Evolutionary conservation across 2,113 vertebrate genomes (phyloP), one percentile per base, ranked within the genome.

Genomic region (Cephalophus harveyi): DNA sequence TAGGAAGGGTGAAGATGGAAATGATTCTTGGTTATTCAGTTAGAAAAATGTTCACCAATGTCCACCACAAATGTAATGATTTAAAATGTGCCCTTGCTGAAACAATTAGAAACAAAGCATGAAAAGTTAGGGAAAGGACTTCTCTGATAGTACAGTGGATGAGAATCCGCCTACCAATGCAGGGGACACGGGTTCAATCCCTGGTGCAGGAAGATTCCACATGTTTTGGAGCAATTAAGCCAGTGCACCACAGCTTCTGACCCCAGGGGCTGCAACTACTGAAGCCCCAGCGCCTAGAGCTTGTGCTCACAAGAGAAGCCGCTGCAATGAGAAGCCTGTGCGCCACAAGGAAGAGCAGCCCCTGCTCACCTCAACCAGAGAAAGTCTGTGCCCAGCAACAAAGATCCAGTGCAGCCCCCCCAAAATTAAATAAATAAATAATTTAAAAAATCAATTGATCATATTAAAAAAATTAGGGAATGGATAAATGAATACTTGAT

Each of bases 401-500:
- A 27, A 76, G 71, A 43, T 14, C 71, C 71, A 25, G 40, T 14
- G 71, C 36, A 76, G 21, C 19, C 0, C 15, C 17, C 64, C 64
- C 17, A 0, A 21, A 40, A 71, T 40, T 71, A 71, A 71, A 71
- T 23, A 36, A 21, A 36, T 3, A 21, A 36, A 36, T 71, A 19
- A 36, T 12, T 67, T 4, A 0, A 36, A 36, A 71, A 23, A 71
- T 36, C 67, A 23, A 23, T 6, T 6, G n/a, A 71, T 12, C 67
- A 71, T 23, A 71, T 71, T 21, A 1, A 43, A 76, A 25, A 74
- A 40, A 74, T 79, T 33, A 79, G 13, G 50, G 54, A 28, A 82
- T 46, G 98, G 98, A 98, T 91, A 48, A 6, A 89, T 95, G 79
- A 27, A 71, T 93, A 28, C 95, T 84, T 96, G 96, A 96, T 84